Evolutionary conservation across 2,888 invertebrate species (phyloP).

Genomic region (Colostygia pectinataria): DNA sequence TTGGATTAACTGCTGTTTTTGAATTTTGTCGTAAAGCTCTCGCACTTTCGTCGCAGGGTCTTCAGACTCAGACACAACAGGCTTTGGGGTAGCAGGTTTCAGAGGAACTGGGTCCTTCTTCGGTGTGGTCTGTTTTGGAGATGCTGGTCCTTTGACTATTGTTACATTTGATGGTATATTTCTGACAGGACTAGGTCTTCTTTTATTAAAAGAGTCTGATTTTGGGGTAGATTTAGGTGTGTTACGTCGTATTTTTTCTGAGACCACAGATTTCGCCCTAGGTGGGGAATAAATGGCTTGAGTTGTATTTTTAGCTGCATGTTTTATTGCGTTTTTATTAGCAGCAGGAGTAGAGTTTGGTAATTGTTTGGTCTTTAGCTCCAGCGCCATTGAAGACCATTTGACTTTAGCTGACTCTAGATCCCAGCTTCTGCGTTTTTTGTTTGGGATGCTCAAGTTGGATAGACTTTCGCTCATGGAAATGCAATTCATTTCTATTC

Average conservation of each 20-base stretch:
- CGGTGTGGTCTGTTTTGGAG: conserved; percentile 31
- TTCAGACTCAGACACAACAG: conserved; percentile 49
- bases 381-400: conserved; percentile 78
- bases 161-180: conserved; percentile 39
- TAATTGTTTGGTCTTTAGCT: conserved; percentile 55
- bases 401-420: conserved; percentile 74
- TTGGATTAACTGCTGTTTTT: conserved; percentile 85
- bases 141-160: conserved; percentile 38
- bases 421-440: conserved; percentile 76
- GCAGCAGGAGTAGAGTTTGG: conserved; percentile 27
- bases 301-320: conserved; percentile 36
- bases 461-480: conserved; percentile 78
- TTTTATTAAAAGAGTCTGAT: conserved; percentile 53
- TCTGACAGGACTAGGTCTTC: conserved; percentile 47
- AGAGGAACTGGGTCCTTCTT: conserved; percentile 28
- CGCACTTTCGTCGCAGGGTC: conserved; percentile 65
- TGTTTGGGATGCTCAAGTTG: conserved; percentile 54
- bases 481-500: conserved; percentile 72
- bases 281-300: conserved; percentile 30
- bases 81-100: conserved; percentile 21
- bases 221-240: conserved; percentile 45
- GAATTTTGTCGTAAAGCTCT: conserved; percentile 79
- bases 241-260: too few relatives aligned
- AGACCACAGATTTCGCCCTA: conserved; percentile 43
- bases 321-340: conserved; percentile 30